Base-by-base conservation (phyloP, 1,140 invertebrate genomes). In the Drosophila jambulina region DNA sequence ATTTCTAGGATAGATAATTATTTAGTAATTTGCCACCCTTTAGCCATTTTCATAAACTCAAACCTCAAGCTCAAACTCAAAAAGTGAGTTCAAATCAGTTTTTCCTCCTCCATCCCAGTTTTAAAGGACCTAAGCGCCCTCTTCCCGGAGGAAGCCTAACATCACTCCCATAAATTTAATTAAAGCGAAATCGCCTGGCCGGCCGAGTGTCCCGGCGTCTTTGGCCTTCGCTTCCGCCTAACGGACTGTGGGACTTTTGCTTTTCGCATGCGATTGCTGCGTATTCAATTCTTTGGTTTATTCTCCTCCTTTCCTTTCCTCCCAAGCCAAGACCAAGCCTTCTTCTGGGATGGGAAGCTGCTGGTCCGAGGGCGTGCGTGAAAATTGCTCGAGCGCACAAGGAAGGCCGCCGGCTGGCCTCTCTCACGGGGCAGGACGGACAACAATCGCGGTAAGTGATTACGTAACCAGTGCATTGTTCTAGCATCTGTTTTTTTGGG, bases 381-480 rank as follows among this genome's bases (percentile, higher is more conserved):
- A 91, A 84, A 82, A 81, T 77, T 65, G 80, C 45, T 74, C 57
- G 74, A 76, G 54, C 68, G 69, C 87, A 91, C 77, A 91, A 82
- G 82, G 82, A 91, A 82, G 75, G 81, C 86, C 82, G 74, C 79
- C 54, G 79, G 86, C 79, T 74, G 57, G 43, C 40, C 78, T 70
- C 82, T 81, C 74, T 81, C 74, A 74, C 74, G 79, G 36, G 64
- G 72, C 72, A 85, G 78, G 70, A 87, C 83, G 78, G 70, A 87
- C 83, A 75, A 81, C 77, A 91, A 86, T 82, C 75, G 83, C 80
- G 70, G 87, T 91, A 87, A 87, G 82, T 83, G 86, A 91, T 91
- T 91, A 91, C 72, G 78, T 91, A 87, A 81, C 83, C 69, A 79
- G 78, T 63, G 80, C 87, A 91, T 91, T 87, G 86, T 91, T 82